Evolutionary conservation across 2,113 vertebrate species (phyloP).

Genomic region (Hemibagrus wyckioides): DNA sequence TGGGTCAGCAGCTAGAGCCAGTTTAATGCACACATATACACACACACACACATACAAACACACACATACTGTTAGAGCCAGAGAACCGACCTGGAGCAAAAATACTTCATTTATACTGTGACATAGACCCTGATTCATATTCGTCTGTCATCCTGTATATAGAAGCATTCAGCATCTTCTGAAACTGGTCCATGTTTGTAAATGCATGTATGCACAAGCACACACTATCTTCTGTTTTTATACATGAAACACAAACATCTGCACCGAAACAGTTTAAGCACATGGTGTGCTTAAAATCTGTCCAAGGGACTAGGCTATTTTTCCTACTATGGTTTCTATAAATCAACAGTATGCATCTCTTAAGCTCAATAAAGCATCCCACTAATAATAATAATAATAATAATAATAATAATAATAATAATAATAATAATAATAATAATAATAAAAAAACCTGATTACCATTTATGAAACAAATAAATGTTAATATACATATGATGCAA

Average conservation of each 20-base stretch:
- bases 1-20: slow-evolving; percentile 80
- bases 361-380: not conserved
- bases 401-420: too few species aligned
- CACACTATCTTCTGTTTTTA: not conserved
- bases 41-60: slow-evolving; percentile 25
- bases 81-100: not conserved
- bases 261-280: not conserved
- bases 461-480: not conserved
- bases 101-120: not conserved
- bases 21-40: slow-evolving; percentile 27
- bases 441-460: too few species aligned
- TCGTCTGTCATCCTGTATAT: not conserved
- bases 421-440: too few species aligned
- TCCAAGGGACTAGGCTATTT: not conserved
- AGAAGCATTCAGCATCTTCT: slow-evolving; percentile 6
- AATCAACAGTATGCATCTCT: not conserved
- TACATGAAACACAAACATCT: slow-evolving; percentile 10
- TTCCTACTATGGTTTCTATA: not conserved
- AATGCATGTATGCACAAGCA: not conserved
- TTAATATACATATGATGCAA: not conserved
- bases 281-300: not conserved
- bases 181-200: not conserved
- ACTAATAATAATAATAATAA: not conserved
- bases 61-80: not conserved
- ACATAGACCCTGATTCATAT: not conserved